phyloP scores from a whole-genome alignment of 2,888 invertebrate genomes.

The Synergus laeviventris region DNA sequence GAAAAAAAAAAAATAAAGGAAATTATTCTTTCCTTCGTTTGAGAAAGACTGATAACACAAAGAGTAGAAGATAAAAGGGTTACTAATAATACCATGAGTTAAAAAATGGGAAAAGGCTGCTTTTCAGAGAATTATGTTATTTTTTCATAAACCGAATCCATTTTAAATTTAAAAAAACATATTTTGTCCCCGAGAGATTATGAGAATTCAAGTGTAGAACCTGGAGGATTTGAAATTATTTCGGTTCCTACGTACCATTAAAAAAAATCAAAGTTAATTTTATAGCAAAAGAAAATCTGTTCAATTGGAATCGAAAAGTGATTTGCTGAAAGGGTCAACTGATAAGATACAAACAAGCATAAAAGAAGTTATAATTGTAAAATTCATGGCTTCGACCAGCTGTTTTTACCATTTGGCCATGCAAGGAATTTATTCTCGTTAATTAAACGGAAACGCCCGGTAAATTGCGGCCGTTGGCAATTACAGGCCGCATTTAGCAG shows the following conservation, averaged over 20 bases:
- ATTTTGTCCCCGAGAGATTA: too few relatives aligned
- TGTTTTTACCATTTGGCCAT: slow-evolving; percentile 41
- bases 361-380: slow-evolving; percentile 10
- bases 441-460: slow-evolving; percentile 61
- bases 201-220: too few relatives aligned
- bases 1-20: not conserved
- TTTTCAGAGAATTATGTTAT: too few relatives aligned
- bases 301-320: too few relatives aligned
- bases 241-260: too few relatives aligned
- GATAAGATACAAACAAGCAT: slow-evolving; percentile 12
- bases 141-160: too few relatives aligned
- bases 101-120: not conserved
- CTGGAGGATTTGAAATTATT: too few relatives aligned
- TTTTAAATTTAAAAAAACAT: too few relatives aligned
- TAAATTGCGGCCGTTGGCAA: slow-evolving; percentile 57
- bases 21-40: not conserved
- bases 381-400: not conserved
- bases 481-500: slow-evolving; percentile 56
- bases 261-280: too few relatives aligned
- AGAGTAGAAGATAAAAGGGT: not conserved
- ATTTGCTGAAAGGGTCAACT: too few relatives aligned
- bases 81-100: too few relatives aligned
- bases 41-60: not conserved
- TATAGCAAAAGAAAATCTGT: too few relatives aligned
- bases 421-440: slow-evolving; percentile 55